Percentiles rank a stretch among this genome's conserved stretches.
These are phyloP conservation scores for Apoda limacodes DNA, from an alignment of 2,888 invertebrate species.

Conservation along the genomic window DNA sequence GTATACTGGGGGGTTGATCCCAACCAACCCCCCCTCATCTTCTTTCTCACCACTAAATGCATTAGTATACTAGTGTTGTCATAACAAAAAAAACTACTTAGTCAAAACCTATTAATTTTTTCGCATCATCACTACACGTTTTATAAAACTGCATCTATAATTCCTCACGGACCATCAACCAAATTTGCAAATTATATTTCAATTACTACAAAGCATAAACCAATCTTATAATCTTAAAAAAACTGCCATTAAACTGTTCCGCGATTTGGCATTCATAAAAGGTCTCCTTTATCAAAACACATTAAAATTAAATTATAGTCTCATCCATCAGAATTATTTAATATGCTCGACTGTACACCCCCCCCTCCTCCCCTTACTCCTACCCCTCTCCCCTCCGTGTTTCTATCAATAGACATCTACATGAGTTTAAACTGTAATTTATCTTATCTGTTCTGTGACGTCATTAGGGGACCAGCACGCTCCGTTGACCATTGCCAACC, in stretches of 20 bases:
- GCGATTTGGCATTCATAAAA: slow-evolving; percentile 33
- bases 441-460: slow-evolving; percentile 51
- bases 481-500: slow-evolving; percentile 14
- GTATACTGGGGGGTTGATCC: no score
- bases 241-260: slow-evolving; percentile 24
- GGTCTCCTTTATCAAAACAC: slow-evolving; percentile 59
- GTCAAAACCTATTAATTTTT: no score
- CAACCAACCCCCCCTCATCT: no score
- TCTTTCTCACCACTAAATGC: no score
- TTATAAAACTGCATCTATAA: no score
- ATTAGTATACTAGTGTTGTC: no score
- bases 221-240: slow-evolving; percentile 12
- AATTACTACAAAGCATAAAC: slow-evolving; percentile 20
- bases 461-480: slow-evolving; percentile 33
- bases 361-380: slow-evolving; percentile 20
- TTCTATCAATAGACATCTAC: slow-evolving; percentile 39
- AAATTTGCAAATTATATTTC: slow-evolving; percentile 24
- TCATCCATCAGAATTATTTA: slow-evolving; percentile 64
- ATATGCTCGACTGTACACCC: slow-evolving; percentile 36
- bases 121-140: no score
- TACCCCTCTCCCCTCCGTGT: slow-evolving; percentile 19
- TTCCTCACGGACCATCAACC: slow-evolving; percentile 16
- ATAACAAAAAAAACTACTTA: no score
- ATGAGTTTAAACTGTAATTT: slow-evolving; percentile 47
- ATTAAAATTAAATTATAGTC: slow-evolving; percentile 62